These are phyloP conservation scores for Serripes groenlandicus DNA, from an alignment of 2,888 invertebrate species.

Conservation along the genomic window DNA sequence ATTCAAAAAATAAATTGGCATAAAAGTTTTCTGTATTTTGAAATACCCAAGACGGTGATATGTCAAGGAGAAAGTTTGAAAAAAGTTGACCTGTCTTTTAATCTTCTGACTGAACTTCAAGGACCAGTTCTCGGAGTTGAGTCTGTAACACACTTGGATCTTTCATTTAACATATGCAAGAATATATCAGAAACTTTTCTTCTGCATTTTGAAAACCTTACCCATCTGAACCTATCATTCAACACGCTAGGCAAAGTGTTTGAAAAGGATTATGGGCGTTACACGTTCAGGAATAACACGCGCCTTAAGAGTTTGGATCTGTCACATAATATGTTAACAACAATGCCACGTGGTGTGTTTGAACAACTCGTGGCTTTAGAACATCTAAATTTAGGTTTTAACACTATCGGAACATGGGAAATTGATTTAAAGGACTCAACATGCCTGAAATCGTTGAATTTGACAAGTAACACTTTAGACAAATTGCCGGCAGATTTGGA, in stretches of 20 bases:
- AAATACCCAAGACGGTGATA: slow-evolving; percentile 1
- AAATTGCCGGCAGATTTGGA: slow-evolving; percentile 24
- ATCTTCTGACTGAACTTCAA: slow-evolving; percentile 42
- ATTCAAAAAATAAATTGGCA: slow-evolving; percentile 28
- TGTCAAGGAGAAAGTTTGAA: slow-evolving; percentile 28
- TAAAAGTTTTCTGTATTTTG: slow-evolving; percentile 37
- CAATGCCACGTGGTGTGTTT: slow-evolving; percentile 1
- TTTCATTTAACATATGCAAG: slow-evolving; percentile 53
- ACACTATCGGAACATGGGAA: slow-evolving; percentile 5
- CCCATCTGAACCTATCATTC: slow-evolving; percentile 39
- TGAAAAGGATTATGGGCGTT: background rate
- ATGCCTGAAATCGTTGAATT: slow-evolving; percentile 10
- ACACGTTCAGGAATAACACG: background rate
- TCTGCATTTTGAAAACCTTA: slow-evolving; percentile 21
- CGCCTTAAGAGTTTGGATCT: slow-evolving; percentile 8
- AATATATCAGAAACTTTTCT: slow-evolving; percentile 39
- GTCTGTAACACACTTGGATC: slow-evolving; percentile 39
- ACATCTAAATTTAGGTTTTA: slow-evolving; percentile 15
- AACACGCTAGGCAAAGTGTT: slow-evolving; percentile 40
- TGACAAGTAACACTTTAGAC: slow-evolving; percentile 17
- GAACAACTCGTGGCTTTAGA: background rate
- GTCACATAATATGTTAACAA: slow-evolving; percentile 15
- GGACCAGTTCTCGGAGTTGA: slow-evolving; percentile 50
- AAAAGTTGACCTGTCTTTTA: slow-evolving; percentile 51
- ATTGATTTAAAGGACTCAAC: background rate